Percentiles rank a stretch among this genome's conserved stretches.
Evolutionary conservation across 2,113 vertebrate species (phyloP).

Genomic region (Delphinapterus leucas): DNA sequence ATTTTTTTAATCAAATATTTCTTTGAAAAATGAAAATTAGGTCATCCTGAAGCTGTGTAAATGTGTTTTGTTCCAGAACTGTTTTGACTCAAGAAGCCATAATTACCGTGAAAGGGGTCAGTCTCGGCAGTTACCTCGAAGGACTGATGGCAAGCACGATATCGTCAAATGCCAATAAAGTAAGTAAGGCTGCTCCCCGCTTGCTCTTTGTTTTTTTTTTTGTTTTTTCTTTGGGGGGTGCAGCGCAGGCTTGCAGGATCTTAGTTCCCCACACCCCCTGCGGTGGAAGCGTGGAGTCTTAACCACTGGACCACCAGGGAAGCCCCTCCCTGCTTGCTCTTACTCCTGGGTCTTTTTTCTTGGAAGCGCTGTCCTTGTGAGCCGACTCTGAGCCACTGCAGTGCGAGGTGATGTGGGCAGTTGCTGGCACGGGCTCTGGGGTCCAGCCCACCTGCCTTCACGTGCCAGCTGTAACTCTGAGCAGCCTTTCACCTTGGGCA

Average conservation of each 20-base stretch:
- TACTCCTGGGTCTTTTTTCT: not conserved
- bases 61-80: constrained; percentile 84
- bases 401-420: fast-evolving
- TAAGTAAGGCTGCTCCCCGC: constrained; percentile 70
- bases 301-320: not conserved
- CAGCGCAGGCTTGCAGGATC: not conserved
- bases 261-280: not conserved
- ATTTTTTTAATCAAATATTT: not conserved
- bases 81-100: constrained; percentile 96
- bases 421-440: not conserved
- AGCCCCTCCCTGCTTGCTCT: not conserved
- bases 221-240: not conserved
- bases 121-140: constrained; percentile 96
- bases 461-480: too few relatives aligned
- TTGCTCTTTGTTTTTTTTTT: too few relatives aligned
- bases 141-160: constrained; percentile 95
- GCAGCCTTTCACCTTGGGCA: not conserved
- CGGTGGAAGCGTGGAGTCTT: not conserved
- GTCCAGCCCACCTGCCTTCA: not conserved
- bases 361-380: not conserved
- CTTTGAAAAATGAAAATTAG: not conserved
- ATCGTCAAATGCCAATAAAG: constrained; percentile 95
- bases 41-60: not conserved
- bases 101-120: constrained; percentile 97
- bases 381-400: not conserved